Percentiles rank a stretch among this genome's conserved stretches.
Conservation (phyloP, 2,113 vertebrate genomes). For the Corvus hawaiiensis region DNA sequence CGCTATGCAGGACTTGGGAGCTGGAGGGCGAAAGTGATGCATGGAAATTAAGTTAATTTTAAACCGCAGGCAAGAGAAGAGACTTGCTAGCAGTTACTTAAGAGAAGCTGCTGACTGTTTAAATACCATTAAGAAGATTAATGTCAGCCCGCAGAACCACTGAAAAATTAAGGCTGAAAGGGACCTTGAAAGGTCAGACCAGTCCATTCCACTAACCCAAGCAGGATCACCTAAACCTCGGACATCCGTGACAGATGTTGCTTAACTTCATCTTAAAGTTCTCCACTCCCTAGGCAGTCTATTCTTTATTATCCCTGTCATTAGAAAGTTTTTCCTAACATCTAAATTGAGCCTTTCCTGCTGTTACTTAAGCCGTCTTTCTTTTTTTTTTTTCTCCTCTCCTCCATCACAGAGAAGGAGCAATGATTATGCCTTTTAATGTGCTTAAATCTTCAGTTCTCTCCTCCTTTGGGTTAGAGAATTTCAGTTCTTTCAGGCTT, state of each 20-base stretch:
- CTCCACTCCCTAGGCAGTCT: slow-evolving; percentile 47
- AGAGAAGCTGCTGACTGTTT: slow-evolving; percentile 67
- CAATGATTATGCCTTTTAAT: slow-evolving; percentile 36
- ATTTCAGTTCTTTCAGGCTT: not conserved
- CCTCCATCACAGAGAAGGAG: not conserved
- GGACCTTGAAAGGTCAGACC: slow-evolving; percentile 51
- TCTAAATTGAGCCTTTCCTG: slow-evolving; percentile 61
- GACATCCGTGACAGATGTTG: slow-evolving; percentile 50
- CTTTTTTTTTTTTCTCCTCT: not conserved
- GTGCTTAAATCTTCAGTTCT: slow-evolving; percentile 15
- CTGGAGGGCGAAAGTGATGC: slow-evolving; percentile 56
- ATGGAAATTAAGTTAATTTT: slow-evolving; percentile 54
- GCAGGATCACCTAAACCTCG: slow-evolving; percentile 47
- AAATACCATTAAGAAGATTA: slow-evolving; percentile 67
- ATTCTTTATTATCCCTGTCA: slow-evolving; percentile 59
- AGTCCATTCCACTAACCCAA: slow-evolving; percentile 33
- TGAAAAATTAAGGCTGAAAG: slow-evolving; percentile 58
- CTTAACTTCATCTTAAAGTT: slow-evolving; percentile 58
- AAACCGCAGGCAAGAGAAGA: slow-evolving; percentile 62
- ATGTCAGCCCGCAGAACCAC: slow-evolving; percentile 49
- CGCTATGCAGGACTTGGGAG: not conserved
- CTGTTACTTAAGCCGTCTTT: slow-evolving; percentile 49
- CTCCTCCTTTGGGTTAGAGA: not conserved
- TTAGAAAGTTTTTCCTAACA: slow-evolving; percentile 59
- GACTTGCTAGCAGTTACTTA: slow-evolving; percentile 63